A percentile compares a stretch with the other conserved stretches of the same genome.
phyloP scores from a whole-genome alignment of 1,140 invertebrate genomes.

The Thaumatotibia leucotreta region DNA sequence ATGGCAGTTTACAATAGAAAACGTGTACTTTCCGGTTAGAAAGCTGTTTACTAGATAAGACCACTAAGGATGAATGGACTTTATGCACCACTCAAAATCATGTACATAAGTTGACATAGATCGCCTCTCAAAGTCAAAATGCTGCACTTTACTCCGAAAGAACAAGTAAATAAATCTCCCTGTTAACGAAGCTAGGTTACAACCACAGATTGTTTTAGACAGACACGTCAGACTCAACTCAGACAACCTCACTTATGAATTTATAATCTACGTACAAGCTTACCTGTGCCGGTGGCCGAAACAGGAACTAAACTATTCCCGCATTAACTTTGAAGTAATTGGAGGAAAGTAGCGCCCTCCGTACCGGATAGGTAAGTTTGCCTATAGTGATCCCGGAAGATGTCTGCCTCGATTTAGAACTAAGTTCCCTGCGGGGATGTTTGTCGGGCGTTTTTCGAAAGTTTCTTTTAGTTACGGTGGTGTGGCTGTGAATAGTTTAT shows the following conservation, averaged over 20 bases:
- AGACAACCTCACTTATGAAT: not conserved
- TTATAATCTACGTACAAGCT: not conserved
- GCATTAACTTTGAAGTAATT: not conserved
- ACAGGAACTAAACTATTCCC: not conserved
- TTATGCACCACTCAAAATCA: too few species aligned
- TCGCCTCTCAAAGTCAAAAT: too few species aligned
- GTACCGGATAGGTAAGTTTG: not conserved
- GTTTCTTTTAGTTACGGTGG: not conserved
- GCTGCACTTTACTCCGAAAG: too few species aligned
- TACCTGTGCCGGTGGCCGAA: not conserved
- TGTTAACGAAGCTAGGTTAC: not conserved
- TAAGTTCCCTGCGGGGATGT: not conserved
- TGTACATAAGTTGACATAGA: too few species aligned
- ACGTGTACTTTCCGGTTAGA: too few species aligned
- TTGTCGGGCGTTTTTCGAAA: not conserved
- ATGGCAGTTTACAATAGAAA: too few species aligned
- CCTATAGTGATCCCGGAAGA: not conserved
- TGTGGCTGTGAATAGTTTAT: not conserved
- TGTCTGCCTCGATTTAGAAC: not conserved
- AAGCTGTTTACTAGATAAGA: too few species aligned
- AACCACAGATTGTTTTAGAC: not conserved
- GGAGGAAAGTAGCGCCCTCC: not conserved
- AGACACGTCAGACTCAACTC: not conserved
- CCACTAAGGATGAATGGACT: too few species aligned
- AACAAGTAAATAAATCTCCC: too few species aligned